phyloP scores from a whole-genome alignment of 2,113 vertebrate species.

The Hippocampus zosterae region DNA sequence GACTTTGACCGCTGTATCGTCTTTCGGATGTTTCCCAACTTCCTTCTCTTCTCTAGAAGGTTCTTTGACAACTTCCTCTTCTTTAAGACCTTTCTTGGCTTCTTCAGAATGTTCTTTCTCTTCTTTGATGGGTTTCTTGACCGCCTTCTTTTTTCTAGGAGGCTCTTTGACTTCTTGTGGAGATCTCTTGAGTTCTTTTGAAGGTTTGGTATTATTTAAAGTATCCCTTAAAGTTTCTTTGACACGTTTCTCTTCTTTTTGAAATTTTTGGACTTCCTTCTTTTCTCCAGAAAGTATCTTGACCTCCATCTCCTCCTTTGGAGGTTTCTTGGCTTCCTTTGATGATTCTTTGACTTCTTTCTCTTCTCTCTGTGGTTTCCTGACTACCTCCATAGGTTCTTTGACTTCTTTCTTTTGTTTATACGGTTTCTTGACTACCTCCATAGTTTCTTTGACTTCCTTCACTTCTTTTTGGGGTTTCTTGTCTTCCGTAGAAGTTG shows the following conservation, averaged over 20 bases:
- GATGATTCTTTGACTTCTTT: not conserved
- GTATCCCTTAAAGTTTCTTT: not conserved
- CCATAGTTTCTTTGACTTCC: not conserved
- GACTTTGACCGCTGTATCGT: not conserved
- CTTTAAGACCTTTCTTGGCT: not conserved
- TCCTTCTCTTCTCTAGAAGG: not conserved
- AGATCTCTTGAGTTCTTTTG: not conserved
- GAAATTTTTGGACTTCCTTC: not conserved
- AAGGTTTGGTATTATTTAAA: no score
- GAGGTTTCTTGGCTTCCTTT: not conserved
- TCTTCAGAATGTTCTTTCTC: not conserved
- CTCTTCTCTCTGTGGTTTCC: slow-evolving; percentile 5
- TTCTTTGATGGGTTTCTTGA: not conserved
- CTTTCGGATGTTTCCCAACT: not conserved
- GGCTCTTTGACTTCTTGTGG: not conserved
- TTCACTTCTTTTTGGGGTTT: slow-evolving; percentile 2
- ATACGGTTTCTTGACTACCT: not conserved
- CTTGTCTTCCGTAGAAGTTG: not conserved
- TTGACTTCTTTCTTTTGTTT: slow-evolving; percentile 5
- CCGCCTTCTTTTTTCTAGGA: not conserved
- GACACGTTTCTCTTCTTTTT: not conserved
- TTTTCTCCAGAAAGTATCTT: slow-evolving; percentile 6
- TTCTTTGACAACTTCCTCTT: not conserved
- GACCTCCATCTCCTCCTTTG: not conserved
- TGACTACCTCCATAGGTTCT: not conserved